Base-by-base conservation (phyloP, 2,888 invertebrate genomes). In the Amphimallon solstitiale region DNA sequence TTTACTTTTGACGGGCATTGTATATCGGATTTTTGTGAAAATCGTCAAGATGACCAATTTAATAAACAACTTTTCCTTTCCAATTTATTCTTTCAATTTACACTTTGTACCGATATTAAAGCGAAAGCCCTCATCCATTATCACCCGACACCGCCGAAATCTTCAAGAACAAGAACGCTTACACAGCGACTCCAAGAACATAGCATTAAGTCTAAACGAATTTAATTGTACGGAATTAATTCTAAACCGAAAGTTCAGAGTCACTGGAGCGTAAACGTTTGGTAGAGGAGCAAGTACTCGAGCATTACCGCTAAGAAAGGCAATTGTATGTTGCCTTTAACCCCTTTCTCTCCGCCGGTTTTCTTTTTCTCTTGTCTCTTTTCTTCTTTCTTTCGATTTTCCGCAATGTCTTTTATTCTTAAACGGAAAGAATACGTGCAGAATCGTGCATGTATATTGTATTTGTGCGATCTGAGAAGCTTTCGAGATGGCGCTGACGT, bases 171-270 rank as follows among this genome's bases (percentile, higher is more conserved):
- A 34, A 14, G 51, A 51, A 51, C 51, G 51, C 34, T 51, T 51
- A 51, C 51, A 35, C 5, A 17, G 34, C 1, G 51, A 4, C 29
- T 29, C 34, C 34, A 15, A 51, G 34, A 51, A 15, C 12, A n/a
- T n/a, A 38, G 45, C 23, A 43, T 59, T 59, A 59, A 59, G 59
- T 40, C 23, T 45, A 43, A 59, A 59, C 45, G 59, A 59, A 45
- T 59, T 59, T 59, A 59, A 59, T 59, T 59, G 59, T 29, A 45
- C 23, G 59, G 59, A 59, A 59, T 59, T 59, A 59, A 59, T 40
- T 34, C 59, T 59, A 23, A 45, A 43, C 15, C 34, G 23, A 43
- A 59, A 59, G 43, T 59, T 59, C 59, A 34, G 21, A 59, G 19
- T 59, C 59, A 45, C 10, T 43, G 23, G 21, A 10, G 43, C 40